phyloP scores from a whole-genome alignment of 2,888 invertebrate species.

The Ypsolopha sequella region DNA sequence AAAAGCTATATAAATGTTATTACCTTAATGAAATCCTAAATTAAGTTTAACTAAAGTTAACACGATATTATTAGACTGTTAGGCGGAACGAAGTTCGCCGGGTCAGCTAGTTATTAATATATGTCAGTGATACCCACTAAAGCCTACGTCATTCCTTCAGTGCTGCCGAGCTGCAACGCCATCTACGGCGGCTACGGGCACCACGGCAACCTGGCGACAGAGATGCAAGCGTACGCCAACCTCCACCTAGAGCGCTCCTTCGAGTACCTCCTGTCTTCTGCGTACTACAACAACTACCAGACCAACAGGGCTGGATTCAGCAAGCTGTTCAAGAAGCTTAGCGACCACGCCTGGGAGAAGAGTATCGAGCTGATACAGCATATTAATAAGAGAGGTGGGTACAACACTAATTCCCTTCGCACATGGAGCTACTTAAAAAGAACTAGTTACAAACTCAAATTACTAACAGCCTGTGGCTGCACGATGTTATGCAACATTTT shows the following conservation, averaged over 20 bases:
- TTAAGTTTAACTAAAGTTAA: no score
- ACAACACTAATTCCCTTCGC: no score
- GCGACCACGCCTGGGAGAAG: slow-evolving; percentile 81
- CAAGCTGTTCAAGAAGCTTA: slow-evolving; percentile 78
- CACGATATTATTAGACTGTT: slow-evolving; percentile 7
- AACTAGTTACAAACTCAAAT: no score
- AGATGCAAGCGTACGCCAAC: slow-evolving; percentile 70
- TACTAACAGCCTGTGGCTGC: no score
- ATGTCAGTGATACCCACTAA: no score
- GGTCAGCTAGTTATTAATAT: no score
- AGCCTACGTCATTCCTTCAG: slow-evolving; percentile 16
- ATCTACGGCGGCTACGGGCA: slow-evolving; percentile 72
- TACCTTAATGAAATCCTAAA: no score
- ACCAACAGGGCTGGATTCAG: slow-evolving; percentile 82
- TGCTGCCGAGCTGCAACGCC: slow-evolving; percentile 72
- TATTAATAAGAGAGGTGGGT: slow-evolving; percentile 79
- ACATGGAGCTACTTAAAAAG: no score
- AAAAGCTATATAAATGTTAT: no score
- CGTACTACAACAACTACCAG: slow-evolving; percentile 82
- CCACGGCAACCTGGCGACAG: slow-evolving; percentile 48
- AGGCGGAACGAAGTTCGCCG: no score
- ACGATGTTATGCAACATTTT: no score
- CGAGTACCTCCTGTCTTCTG: slow-evolving; percentile 80
- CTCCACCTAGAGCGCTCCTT: slow-evolving; percentile 79
- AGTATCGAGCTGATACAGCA: slow-evolving; percentile 83